A percentile compares a stretch with the other conserved stretches of the same genome.
Evolutionary conservation across 2,888 invertebrate genomes (phyloP).

Genomic region (Euphydryas editha): DNA sequence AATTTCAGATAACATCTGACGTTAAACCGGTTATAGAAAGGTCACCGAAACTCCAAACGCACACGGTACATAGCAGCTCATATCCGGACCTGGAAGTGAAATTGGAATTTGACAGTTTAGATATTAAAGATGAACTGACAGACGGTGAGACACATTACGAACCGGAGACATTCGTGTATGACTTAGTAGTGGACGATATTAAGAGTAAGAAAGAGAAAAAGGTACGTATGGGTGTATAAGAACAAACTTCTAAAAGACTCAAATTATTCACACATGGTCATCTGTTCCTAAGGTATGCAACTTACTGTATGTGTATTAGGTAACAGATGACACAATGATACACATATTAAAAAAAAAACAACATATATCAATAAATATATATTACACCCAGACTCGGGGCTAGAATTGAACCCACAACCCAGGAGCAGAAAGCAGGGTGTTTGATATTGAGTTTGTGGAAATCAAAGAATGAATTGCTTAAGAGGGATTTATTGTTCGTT

Average conservation of each 20-base stretch:
- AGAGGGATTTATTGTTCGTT: no score
- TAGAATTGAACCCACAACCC: no score
- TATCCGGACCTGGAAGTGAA: slow-evolving; percentile 39
- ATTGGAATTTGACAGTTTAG: slow-evolving; percentile 34
- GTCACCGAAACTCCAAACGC: slow-evolving; percentile 29
- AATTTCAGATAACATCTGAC: background rate
- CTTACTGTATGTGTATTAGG: no score
- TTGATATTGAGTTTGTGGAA: no score
- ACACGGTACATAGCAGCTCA: slow-evolving; percentile 20
- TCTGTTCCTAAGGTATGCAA: background rate
- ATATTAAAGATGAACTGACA: slow-evolving; percentile 45
- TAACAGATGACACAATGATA: no score
- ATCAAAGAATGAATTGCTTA: no score
- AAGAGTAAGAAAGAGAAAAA: slow-evolving; percentile 34
- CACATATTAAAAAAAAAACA: no score
- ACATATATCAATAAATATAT: no score
- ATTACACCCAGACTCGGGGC: no score
- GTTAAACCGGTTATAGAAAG: background rate
- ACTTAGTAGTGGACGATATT: slow-evolving; percentile 45
- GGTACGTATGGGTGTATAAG: slow-evolving; percentile 20
- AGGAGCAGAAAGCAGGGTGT: no score
- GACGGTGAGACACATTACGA: slow-evolving; percentile 54
- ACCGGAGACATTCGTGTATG: slow-evolving; percentile 61
- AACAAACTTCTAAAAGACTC: background rate
- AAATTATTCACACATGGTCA: background rate